Evolutionary conservation across 2,113 vertebrate genomes (phyloP).

Genomic region (Pyxicephalus adspersus): DNA sequence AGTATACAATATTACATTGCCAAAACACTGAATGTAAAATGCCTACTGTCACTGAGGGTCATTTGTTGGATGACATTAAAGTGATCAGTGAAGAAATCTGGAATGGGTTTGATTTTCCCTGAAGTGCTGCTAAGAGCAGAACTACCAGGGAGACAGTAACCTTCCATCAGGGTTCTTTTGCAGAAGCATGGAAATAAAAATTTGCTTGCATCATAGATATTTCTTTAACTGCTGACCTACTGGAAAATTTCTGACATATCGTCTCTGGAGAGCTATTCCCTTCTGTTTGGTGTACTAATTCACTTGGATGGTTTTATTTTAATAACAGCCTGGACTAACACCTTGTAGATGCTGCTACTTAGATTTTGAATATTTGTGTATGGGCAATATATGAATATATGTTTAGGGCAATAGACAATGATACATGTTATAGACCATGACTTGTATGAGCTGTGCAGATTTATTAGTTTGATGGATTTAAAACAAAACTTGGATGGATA

Average conservation of each 20-base stretch:
- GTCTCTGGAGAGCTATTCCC: background rate
- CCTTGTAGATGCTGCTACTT: background rate
- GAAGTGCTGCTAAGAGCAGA: constrained; percentile 26
- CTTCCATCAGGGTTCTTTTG: constrained; percentile 34
- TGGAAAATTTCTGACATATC: background rate
- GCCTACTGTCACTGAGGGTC: background rate
- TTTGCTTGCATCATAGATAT: background rate
- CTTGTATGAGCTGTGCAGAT: too few relatives aligned
- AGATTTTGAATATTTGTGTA: background rate
- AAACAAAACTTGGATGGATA: too few relatives aligned
- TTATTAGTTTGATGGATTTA: too few relatives aligned
- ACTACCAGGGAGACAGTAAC: constrained; percentile 27
- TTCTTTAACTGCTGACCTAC: background rate
- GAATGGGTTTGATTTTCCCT: constrained; percentile 21
- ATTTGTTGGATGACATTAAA: constrained; percentile 37
- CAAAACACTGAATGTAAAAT: background rate
- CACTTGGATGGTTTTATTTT: too few relatives aligned
- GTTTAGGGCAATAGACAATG: too few relatives aligned
- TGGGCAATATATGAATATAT: too few relatives aligned
- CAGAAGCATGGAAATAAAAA: constrained; percentile 4
- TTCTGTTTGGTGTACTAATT: background rate
- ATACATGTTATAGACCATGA: too few relatives aligned
- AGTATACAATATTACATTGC: constrained; percentile 37
- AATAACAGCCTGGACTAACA: too few relatives aligned
- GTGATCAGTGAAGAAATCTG: constrained; percentile 4